Evolutionary conservation across 2,113 vertebrate species (phyloP), one percentile per base, ranked within the genome.

Genomic region (Barbus barbus): DNA sequence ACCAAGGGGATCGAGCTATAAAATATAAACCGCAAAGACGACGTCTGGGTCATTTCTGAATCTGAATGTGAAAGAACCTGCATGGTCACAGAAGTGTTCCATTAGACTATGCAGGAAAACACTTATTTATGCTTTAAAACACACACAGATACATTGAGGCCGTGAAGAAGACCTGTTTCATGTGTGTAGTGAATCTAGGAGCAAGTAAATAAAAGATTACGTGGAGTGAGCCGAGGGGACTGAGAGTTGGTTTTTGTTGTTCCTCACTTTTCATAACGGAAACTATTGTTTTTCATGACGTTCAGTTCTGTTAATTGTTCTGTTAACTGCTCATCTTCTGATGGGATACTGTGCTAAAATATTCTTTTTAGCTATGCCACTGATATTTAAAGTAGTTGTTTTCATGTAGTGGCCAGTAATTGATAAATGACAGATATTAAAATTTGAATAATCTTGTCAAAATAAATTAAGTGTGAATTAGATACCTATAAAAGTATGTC

Each of bases 11-110:
- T 36, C 24, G 20, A 77, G 86, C 81, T 44, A 58, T 83, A 87
- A 86, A 81, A 24, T 24, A 83, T 28, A 75, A 78, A 86, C 71
- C 75, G 71, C 67, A 28, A 81, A 73, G 86, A 60, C 51, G 73
- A 82, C 8, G 53, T 79, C 9, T 65, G n/a, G 73, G 78, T 78
- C 83, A 84, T 8, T 13, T 69, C 71, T 20, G 65, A 86, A 67
- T n/a, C 22, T 58, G 20, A 58, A 46, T 18, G 60, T n/a, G 51
- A 24, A 78, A 20, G n/a, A 28, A 26, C 38, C 22, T 44, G 36
- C 78, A 74, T 48, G 81, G 82, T 82, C 76, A 84, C 26, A 56
- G 31, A 74, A n/a, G n/a, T 20, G 14, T 76, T 36, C 20, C 26
- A 24, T 7, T 26, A 65, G 31, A 26, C 9, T 20, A 18, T 33